Evolutionary conservation across 2,797 vertebrate genomes (phyloP).

Genomic region (Podarcis lilfordi): DNA sequence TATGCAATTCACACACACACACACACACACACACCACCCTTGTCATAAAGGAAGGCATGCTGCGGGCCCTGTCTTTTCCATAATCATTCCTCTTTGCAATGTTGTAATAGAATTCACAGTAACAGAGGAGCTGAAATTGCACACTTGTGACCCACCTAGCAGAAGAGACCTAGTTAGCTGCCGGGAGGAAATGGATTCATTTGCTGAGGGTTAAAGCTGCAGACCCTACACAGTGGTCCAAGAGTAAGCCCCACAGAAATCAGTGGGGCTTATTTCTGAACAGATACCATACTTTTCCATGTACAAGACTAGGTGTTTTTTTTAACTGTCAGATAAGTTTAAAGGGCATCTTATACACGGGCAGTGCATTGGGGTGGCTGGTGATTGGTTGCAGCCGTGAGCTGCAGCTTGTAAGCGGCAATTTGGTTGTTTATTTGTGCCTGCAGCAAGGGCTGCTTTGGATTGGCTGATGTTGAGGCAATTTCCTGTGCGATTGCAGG

Average conservation of each 20-base stretch:
- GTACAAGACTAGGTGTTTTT: too few relatives aligned
- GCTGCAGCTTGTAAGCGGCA: too few relatives aligned
- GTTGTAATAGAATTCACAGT: slow-evolving; percentile 67
- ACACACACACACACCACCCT: neutral
- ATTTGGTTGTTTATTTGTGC: too few relatives aligned
- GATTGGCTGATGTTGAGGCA: too few relatives aligned
- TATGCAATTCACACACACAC: neutral
- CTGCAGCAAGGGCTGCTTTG: too few relatives aligned
- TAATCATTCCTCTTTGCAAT: slow-evolving; percentile 62
- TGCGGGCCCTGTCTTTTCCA: slow-evolving; percentile 57
- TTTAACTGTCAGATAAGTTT: too few relatives aligned
- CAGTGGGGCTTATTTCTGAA: neutral
- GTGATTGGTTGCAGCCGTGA: too few relatives aligned
- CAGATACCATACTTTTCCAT: neutral
- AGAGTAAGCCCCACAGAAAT: neutral
- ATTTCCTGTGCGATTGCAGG: too few relatives aligned
- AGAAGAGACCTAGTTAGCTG: slow-evolving; percentile 58
- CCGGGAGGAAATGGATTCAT: slow-evolving; percentile 52
- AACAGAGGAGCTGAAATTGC: slow-evolving; percentile 56
- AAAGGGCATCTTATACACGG: too few relatives aligned
- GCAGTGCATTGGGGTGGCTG: too few relatives aligned
- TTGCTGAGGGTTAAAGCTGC: slow-evolving; percentile 34
- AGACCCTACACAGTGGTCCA: neutral
- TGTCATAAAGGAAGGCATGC: slow-evolving; percentile 67
- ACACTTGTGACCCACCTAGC: slow-evolving; percentile 63